phyloP scores from a whole-genome alignment of 2,113 vertebrate genomes.

The Hemiscyllium ocellatum region DNA sequence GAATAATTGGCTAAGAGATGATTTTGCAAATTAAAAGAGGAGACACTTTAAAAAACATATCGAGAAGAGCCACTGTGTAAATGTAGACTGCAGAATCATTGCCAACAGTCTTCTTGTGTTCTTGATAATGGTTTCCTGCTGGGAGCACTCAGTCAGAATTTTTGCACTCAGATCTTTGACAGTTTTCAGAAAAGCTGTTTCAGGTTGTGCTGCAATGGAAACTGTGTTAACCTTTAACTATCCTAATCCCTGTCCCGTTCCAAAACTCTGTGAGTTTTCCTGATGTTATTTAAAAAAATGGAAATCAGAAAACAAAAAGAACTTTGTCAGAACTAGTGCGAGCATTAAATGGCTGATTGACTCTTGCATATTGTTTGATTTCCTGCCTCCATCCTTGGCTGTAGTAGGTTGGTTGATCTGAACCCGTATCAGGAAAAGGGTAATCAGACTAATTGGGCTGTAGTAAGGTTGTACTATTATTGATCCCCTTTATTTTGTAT shows the following conservation, averaged over 20 bases:
- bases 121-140: not conserved
- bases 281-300: not conserved
- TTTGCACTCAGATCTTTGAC: not conserved
- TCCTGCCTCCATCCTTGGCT: not conserved
- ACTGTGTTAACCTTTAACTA: not conserved
- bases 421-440: not conserved
- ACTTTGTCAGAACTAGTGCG: not conserved
- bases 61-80: not conserved
- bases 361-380: not conserved
- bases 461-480: not conserved
- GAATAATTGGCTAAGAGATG: not conserved
- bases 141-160: not conserved
- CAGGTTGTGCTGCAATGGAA: not conserved
- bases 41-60: not conserved
- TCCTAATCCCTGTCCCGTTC: not conserved
- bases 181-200: not conserved
- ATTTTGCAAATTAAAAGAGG: not conserved
- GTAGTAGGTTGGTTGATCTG: not conserved
- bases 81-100: not conserved
- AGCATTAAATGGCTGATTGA: not conserved
- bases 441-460: not conserved
- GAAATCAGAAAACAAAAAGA: not conserved
- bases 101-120: not conserved
- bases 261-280: not conserved
- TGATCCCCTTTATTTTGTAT: not conserved